Conservation (phyloP, 1,140 invertebrate species). For the Panagrolaimus sp. region DNA sequence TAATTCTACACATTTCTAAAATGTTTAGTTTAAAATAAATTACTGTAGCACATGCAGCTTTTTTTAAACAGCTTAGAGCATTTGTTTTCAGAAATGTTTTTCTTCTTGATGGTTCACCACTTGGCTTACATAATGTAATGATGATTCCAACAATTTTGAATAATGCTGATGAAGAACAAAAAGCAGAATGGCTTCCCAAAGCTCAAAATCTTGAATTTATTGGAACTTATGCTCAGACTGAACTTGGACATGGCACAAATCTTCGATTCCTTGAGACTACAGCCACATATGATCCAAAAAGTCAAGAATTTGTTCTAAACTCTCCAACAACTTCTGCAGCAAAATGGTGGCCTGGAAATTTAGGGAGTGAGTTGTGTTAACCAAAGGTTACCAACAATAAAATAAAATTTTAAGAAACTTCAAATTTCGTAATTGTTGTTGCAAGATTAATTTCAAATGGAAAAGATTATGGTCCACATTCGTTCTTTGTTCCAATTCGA, state of each 20-base stretch:
- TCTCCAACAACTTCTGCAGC: slow-evolving; percentile 77
- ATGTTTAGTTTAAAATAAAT: no score
- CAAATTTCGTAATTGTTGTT: slow-evolving; percentile 76
- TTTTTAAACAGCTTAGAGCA: neutral
- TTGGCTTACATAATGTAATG: slow-evolving; percentile 76
- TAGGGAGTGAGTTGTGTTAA: no score
- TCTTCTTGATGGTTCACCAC: slow-evolving; percentile 17
- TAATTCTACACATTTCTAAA: no score
- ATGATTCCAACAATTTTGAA: slow-evolving; percentile 73
- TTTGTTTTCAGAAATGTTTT: slow-evolving; percentile 13
- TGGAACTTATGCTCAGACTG: slow-evolving; percentile 88
- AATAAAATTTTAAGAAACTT: no score
- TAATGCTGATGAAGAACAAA: slow-evolving; percentile 77
- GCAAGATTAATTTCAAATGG: slow-evolving; percentile 80
- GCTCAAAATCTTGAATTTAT: slow-evolving; percentile 76
- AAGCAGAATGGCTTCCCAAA: slow-evolving; percentile 74
- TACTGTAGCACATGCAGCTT: no score
- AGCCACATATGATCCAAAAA: slow-evolving; percentile 75
- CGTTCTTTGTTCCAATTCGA: slow-evolving; percentile 82
- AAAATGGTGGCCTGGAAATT: slow-evolving; percentile 71
- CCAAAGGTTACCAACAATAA: no score
- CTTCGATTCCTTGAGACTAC: slow-evolving; percentile 82
- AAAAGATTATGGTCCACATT: slow-evolving; percentile 76
- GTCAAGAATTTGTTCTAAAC: slow-evolving; percentile 78
- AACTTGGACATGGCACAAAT: slow-evolving; percentile 70